A percentile compares a stretch with the other conserved stretches of the same genome.
Evolutionary conservation across 1,140 invertebrate species (phyloP).

Genomic region (Drosophila nebulosa): DNA sequence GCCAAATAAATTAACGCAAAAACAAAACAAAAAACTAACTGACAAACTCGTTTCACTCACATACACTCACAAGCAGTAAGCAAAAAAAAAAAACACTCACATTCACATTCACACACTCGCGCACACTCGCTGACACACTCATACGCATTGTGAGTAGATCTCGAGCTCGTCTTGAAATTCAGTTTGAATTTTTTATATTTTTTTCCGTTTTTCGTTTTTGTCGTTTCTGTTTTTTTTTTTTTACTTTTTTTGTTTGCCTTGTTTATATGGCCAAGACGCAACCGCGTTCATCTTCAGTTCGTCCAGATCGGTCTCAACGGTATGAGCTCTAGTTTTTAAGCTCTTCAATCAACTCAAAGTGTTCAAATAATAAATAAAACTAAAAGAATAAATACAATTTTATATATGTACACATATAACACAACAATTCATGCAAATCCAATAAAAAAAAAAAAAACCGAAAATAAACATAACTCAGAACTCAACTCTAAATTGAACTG

Average conservation of each 20-base stretch:
- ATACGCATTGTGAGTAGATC: conserved; percentile 1
- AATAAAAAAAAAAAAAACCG: conserved; percentile 8
- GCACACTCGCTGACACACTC: conserved; percentile 14
- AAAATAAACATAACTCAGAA: conserved; percentile 3
- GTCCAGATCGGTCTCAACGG: conserved; percentile 80
- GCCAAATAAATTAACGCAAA: conserved; percentile 71
- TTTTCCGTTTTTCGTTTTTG: conserved; percentile 34
- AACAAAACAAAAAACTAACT: conserved; percentile 37
- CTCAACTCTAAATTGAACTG: conserved; percentile 23
- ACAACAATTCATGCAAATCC: neutral
- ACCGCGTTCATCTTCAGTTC: conserved; percentile 79
- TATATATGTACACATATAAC: neutral
- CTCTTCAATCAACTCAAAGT: conserved; percentile 63
- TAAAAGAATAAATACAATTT: too few relatives aligned
- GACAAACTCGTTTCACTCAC: conserved; percentile 43
- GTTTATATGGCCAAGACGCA: conserved; percentile 80
- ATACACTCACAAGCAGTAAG: conserved; percentile 40
- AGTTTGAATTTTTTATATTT: conserved; percentile 38
- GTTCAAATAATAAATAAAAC: conserved; percentile 6
- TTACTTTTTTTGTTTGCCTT: conserved; percentile 37
- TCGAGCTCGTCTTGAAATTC: conserved; percentile 38
- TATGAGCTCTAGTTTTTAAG: conserved; percentile 80
- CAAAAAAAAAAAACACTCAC: conserved; percentile 7
- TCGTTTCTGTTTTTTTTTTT: conserved; percentile 38
- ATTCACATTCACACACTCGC: conserved; percentile 36